phyloP scores from a whole-genome alignment of 2,113 vertebrate genomes.

The Dicentrarchus labrax region DNA sequence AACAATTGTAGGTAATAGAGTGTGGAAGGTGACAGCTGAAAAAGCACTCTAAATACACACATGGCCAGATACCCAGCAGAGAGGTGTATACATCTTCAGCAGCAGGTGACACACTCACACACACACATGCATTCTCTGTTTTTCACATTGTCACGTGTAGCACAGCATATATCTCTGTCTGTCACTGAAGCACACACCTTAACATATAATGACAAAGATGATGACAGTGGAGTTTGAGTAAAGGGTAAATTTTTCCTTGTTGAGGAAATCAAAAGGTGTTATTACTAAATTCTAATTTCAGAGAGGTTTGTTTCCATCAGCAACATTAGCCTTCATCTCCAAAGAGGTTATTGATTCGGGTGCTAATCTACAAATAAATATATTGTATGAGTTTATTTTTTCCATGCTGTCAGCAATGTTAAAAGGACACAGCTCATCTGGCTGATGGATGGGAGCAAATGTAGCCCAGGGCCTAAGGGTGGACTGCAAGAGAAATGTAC shows the following conservation, averaged over 20 bases:
- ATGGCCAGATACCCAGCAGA: constrained; percentile 22
- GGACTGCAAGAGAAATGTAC: constrained; percentile 77
- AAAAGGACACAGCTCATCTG: constrained; percentile 83
- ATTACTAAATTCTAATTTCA: constrained; percentile 80
- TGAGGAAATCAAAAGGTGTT: constrained; percentile 70
- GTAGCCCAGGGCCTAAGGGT: constrained; percentile 76
- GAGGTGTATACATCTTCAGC: constrained; percentile 17
- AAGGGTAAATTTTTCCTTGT: constrained; percentile 34
- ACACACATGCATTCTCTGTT: constrained; percentile 26
- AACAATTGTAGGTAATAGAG: constrained; percentile 41
- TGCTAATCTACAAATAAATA: constrained; percentile 85
- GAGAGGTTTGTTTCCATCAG: constrained; percentile 75
- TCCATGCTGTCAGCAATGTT: constrained; percentile 81
- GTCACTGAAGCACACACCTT: constrained; percentile 21
- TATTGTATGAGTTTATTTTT: constrained; percentile 77
- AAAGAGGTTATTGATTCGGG: constrained; percentile 82
- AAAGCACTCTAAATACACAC: constrained; percentile 37
- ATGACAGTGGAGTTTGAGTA: constrained; percentile 50
- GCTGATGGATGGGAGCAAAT: constrained; percentile 78
- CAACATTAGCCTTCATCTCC: constrained; percentile 63
- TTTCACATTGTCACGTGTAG: constrained; percentile 28
- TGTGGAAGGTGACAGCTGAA: constrained; percentile 40
- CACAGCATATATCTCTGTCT: constrained; percentile 15
- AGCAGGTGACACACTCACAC: constrained; percentile 27
- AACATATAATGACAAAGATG: constrained; percentile 44